phyloP scores from a whole-genome alignment of 1,140 invertebrate species.

The Drosophila triauraria region DNA sequence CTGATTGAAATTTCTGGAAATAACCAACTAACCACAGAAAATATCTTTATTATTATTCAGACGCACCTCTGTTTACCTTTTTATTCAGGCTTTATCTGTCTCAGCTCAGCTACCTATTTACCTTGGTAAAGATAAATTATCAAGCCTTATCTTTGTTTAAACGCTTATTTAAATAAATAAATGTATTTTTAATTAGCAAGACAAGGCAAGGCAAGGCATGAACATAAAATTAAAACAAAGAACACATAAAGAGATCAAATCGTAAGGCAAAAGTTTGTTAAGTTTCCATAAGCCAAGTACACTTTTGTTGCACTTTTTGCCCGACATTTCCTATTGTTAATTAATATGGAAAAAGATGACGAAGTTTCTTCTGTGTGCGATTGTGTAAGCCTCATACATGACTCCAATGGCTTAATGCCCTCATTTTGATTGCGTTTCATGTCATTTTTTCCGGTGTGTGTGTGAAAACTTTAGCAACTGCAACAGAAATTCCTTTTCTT shows the following conservation, averaged over 20 bases:
- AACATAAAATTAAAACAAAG: slow-evolving; percentile 1
- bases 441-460: slow-evolving; percentile 40
- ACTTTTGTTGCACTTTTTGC: slow-evolving; percentile 7
- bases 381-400: slow-evolving; percentile 41
- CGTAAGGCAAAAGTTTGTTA: neutral
- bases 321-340: slow-evolving; percentile 10
- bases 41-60: slow-evolving; percentile 15
- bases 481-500: slow-evolving; percentile 28
- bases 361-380: slow-evolving; percentile 11
- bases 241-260: neutral
- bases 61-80: slow-evolving; percentile 14
- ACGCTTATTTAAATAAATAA: slow-evolving; percentile 37
- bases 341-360: slow-evolving; percentile 9
- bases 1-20: neutral
- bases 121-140: slow-evolving; percentile 26
- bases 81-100: slow-evolving; percentile 11
- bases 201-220: neutral
- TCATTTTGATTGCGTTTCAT: slow-evolving; percentile 56
- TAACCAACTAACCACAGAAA: neutral
- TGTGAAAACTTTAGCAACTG: slow-evolving; percentile 48
- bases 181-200: slow-evolving; percentile 42
- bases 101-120: slow-evolving; percentile 24
- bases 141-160: slow-evolving; percentile 25
- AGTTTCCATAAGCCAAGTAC: neutral
- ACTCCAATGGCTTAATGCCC: slow-evolving; percentile 52